Evolutionary conservation across 2,113 vertebrate genomes (phyloP), one percentile per base, ranked within the genome.

Genomic region (Trinectes maculatus): DNA sequence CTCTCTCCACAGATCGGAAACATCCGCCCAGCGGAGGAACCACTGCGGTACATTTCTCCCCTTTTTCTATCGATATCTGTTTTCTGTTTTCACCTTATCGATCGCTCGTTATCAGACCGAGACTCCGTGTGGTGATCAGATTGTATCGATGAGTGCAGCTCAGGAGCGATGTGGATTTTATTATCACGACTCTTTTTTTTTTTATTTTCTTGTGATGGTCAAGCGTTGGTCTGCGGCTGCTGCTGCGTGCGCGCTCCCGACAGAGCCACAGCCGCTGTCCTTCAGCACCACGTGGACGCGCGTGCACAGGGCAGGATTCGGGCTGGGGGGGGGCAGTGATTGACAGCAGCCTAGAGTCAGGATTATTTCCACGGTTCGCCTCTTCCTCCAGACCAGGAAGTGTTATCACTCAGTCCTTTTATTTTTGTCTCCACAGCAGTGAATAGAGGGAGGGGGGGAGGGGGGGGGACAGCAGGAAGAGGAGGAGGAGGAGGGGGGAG

Each of bases 271-370:
- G 66, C 70, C 78, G 85, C 87, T 90, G 87, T 91, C 86, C 89
- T 89, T 87, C 89, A 91, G 91, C 85, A 84, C 86, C 80, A 58
- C 80, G 80, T 75, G 85, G 24, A 21, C 80, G 86, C 80, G 87
- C 84, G 13, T 34, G 64, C 19, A 43, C 0, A 26, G 46, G 42
- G 18, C 18, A 43, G 18, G 42, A 43, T 34, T 31, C 8, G 44
- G 15, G 42, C n/a, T n/a, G n/a, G 16, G 0, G 19, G 56, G 11
- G 42, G 51, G 24, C 15, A 28, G 42, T 82, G 86, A 87, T 61
- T 85, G 88, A 91, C 84, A 88, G 84, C 54, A 78, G 86, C 87
- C 81, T 54, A 61, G 37, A 89, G 87, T 85, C 70, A 85, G 85
- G 87, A 87, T 85, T 89, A 89, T 61, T 65, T 54, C 46, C 18